A percentile compares a stretch with the other conserved stretches of the same genome.
phyloP scores from a whole-genome alignment of 2,888 invertebrate genomes.

The Mesorhabditis sp. region DNA sequence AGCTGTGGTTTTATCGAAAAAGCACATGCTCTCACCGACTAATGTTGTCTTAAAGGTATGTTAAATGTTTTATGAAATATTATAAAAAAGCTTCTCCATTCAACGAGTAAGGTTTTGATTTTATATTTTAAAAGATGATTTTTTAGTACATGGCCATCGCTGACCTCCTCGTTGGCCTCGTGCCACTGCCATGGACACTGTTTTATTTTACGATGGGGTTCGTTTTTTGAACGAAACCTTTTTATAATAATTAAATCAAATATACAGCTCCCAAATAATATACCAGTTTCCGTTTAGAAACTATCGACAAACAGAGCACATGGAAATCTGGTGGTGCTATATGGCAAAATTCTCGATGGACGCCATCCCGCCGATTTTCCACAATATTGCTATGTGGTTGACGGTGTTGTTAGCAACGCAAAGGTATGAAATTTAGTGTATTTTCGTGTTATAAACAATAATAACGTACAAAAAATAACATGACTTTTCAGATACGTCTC shows the following conservation, averaged over 20 bases:
- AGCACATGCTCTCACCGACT: constrained; percentile 71
- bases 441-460: constrained; percentile 8
- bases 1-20: constrained; percentile 80
- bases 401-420: constrained; percentile 85
- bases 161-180: constrained; percentile 85
- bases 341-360: constrained; percentile 56
- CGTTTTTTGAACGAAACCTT: neutral
- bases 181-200: constrained; percentile 84
- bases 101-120: too few species aligned
- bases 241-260: neutral
- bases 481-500: constrained; percentile 71
- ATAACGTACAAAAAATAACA: too few species aligned
- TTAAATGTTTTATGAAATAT: neutral
- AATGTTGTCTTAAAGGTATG: constrained; percentile 47
- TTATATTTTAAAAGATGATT: neutral
- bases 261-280: neutral
- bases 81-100: too few species aligned
- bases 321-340: constrained; percentile 55
- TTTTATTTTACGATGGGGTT: constrained; percentile 53
- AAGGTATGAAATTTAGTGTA: constrained; percentile 60
- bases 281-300: constrained; percentile 27
- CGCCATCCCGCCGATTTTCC: constrained; percentile 72
- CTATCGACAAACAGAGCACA: constrained; percentile 26
- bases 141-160: constrained; percentile 81
- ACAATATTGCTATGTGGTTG: constrained; percentile 90